Evolutionary conservation across 2,113 vertebrate species (phyloP).

Genomic region (Sturnus vulgaris): DNA sequence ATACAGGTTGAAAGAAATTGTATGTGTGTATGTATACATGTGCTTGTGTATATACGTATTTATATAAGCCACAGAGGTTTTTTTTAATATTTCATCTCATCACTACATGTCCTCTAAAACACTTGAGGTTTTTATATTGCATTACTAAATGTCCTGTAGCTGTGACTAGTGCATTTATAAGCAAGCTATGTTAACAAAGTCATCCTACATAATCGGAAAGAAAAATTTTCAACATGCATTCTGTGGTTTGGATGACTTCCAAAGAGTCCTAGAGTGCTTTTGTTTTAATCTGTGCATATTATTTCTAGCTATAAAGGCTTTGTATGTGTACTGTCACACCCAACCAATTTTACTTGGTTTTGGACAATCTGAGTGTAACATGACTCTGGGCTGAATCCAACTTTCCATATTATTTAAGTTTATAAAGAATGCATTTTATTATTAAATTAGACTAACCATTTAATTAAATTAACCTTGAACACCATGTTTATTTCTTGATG

Average conservation of each 20-base stretch:
- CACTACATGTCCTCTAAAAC: background rate
- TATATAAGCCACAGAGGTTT: background rate
- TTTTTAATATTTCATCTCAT: background rate
- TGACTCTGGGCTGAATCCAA: background rate
- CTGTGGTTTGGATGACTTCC: constrained; percentile 42
- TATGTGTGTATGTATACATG: constrained; percentile 39
- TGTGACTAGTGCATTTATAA: constrained; percentile 21
- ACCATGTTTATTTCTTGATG: background rate
- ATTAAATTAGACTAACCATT: background rate
- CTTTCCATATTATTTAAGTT: background rate
- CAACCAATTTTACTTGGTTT: background rate
- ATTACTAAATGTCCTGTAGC: constrained; percentile 22
- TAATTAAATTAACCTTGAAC: background rate
- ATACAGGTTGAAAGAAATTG: constrained; percentile 4
- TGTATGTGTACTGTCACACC: constrained; percentile 27
- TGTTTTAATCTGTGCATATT: background rate
- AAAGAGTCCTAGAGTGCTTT: constrained; percentile 44
- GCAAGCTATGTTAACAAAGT: background rate
- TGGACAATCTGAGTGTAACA: background rate
- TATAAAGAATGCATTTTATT: background rate
- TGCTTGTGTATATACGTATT: background rate
- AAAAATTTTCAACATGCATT: background rate
- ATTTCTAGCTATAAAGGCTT: constrained; percentile 30
- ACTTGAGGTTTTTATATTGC: constrained; percentile 45
- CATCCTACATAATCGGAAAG: background rate